phyloP scores from a whole-genome alignment of 1,140 invertebrate species.

The Scylla paramamosain region DNA sequence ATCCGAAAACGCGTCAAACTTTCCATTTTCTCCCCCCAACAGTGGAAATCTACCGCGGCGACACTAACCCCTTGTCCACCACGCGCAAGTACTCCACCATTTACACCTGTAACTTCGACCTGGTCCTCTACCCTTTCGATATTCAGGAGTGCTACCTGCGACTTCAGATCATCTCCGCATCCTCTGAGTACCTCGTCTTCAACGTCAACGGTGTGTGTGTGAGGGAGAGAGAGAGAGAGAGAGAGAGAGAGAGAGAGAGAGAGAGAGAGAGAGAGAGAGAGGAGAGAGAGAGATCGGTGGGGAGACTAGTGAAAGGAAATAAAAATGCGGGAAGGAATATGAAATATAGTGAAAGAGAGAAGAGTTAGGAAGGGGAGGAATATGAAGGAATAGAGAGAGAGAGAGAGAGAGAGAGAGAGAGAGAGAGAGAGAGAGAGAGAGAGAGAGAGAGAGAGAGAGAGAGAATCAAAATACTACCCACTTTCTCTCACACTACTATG shows the following conservation, averaged over 20 bases:
- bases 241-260: constrained; percentile 33
- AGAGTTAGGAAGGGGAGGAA: no score
- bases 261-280: constrained; percentile 31
- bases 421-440: no score
- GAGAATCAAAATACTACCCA: no score
- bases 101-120: constrained; percentile 70
- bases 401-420: no score
- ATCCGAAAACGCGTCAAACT: neutral
- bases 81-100: constrained; percentile 60
- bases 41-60: constrained; percentile 70
- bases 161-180: constrained; percentile 59
- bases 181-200: constrained; percentile 65
- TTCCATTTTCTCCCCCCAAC: neutral
- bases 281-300: neutral
- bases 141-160: constrained; percentile 59
- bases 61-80: constrained; percentile 65
- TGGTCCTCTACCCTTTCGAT: constrained; percentile 70
- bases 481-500: no score
- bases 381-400: no score
- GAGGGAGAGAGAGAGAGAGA: neutral
- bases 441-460: no score
- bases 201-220: neutral
- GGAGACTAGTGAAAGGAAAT: neutral
- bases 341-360: no score
- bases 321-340: no score